Base-by-base conservation (phyloP, 2,797 vertebrate genomes). In the Gymnothorax reevesii region DNA sequence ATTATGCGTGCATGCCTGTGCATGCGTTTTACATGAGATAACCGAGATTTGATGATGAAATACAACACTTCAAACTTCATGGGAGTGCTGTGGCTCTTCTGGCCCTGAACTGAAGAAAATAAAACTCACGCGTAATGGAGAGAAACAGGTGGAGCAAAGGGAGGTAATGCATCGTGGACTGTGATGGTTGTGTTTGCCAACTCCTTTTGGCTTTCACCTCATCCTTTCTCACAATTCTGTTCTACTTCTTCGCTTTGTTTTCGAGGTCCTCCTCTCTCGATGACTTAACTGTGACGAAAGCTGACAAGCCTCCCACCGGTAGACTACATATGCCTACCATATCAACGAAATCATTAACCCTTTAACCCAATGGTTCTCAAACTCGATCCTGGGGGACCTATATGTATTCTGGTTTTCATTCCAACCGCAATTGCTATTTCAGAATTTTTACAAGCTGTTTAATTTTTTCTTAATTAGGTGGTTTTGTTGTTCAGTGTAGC, bases 221-320 rank as follows among this genome's bases (percentile, higher is more conserved):
- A 52, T 13, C 10, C 2, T 27, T 69, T 33, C 57, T 57, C 86
- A n/a, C 75, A 54, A 84, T 85, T 86, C 82, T 25, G 83, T 7
- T 77, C 82, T 64, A 64, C 57, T 33, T 86, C 22, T 75, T 84
- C 75, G 75, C 82, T 69, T 27, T 5, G n/a, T 27, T 69, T 69
- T 69, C n/a, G n/a, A 69, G 10, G 64, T 69, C 60, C 9, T 5
- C 64, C 73, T 49, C 73, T 52, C 73, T 79, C 75, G 2, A 13
- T 42, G 25, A 75, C 71, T 33, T 12, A 27, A 75, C 71, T 75
- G 33, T 33, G n/a, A 33, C 27, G 42, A 12, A 10, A 75, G 42
- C 7, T 17, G 5, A 52, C 42, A 79, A 79, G 75, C 75, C 52
- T 52, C 17, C 42, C 75, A 79, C 52, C 52, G 75, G 75, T 27